These are phyloP conservation scores for Sycophaga agraensis DNA, from an alignment of 1,140 invertebrate species.

Conservation along the genomic window DNA sequence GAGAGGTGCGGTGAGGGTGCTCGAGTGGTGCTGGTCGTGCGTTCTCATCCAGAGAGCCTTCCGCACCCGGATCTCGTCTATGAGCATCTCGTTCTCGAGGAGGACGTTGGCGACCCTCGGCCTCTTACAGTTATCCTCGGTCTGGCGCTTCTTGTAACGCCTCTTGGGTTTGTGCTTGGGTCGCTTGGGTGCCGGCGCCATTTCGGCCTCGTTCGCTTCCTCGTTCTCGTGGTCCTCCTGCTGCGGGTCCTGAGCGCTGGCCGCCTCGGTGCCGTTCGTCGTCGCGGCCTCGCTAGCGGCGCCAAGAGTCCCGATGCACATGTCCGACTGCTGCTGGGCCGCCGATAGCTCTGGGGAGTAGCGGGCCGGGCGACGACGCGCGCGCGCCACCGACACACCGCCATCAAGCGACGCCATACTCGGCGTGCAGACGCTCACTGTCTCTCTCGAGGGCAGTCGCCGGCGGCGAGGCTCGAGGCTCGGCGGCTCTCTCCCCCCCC, in stretches of 20 bases:
- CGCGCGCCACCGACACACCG: conserved; percentile 7
- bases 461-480: too few species aligned
- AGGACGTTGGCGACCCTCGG: conserved; percentile 22
- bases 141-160: background rate
- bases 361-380: conserved; percentile 23
- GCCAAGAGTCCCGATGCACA: conserved; percentile 4
- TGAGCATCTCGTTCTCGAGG: conserved; percentile 27
- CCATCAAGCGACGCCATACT: conserved; percentile 23
- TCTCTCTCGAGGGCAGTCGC: background rate
- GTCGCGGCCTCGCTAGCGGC: too few species aligned
- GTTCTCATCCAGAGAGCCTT: conserved; percentile 26
- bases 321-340: conserved; percentile 2
- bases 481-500: too few species aligned
- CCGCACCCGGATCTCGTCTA: conserved; percentile 17
- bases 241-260: background rate
- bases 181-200: background rate
- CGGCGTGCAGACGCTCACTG: background rate
- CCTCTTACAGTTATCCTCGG: conserved; percentile 8
- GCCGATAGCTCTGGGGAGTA: conserved; percentile 21
- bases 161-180: conserved; percentile 6
- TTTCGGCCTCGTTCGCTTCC: background rate
- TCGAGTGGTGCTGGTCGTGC: conserved; percentile 24
- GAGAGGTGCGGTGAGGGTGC: background rate
- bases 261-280: background rate
- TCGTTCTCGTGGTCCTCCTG: background rate